Evolutionary conservation across 1,140 invertebrate species (phyloP).

Genomic region (Whitmania pigra): DNA sequence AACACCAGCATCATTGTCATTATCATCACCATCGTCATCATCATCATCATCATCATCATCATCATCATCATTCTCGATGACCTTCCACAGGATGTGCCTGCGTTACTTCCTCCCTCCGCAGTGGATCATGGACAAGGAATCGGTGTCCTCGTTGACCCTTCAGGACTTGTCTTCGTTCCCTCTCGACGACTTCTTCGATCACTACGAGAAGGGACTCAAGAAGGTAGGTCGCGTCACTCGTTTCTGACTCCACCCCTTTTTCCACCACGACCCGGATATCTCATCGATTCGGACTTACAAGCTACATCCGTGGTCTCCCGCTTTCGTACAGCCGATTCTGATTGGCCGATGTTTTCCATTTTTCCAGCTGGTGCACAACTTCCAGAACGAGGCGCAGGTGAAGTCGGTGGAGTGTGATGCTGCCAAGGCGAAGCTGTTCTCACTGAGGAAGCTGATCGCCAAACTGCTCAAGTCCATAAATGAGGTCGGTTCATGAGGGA

Average conservation of each 20-base stretch:
- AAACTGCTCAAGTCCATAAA: conserved; percentile 40
- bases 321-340: too few species aligned
- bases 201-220: conserved; percentile 39
- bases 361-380: conserved; percentile 38
- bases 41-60: conserved; percentile 11
- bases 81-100: conserved; percentile 34
- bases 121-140: conserved; percentile 42
- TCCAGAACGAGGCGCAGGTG: conserved; percentile 38
- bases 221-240: conserved; percentile 30
- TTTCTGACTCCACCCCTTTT: too few species aligned
- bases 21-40: neutral
- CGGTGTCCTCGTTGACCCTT: conserved; percentile 35
- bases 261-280: too few species aligned
- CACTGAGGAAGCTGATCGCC: conserved; percentile 37
- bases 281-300: too few species aligned
- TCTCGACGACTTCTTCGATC: conserved; percentile 41
- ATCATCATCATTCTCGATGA: neutral
- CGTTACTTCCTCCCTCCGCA: conserved; percentile 41
- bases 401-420: conserved; percentile 35
- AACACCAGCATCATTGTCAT: neutral
- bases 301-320: too few species aligned
- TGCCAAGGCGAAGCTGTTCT: conserved; percentile 34
- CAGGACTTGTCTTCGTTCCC: conserved; percentile 39
- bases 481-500: conserved; percentile 31
- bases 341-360: too few species aligned